These are phyloP conservation scores for Blennius ocellaris DNA, from an alignment of 2,113 vertebrate species.

Conservation along the genomic window DNA sequence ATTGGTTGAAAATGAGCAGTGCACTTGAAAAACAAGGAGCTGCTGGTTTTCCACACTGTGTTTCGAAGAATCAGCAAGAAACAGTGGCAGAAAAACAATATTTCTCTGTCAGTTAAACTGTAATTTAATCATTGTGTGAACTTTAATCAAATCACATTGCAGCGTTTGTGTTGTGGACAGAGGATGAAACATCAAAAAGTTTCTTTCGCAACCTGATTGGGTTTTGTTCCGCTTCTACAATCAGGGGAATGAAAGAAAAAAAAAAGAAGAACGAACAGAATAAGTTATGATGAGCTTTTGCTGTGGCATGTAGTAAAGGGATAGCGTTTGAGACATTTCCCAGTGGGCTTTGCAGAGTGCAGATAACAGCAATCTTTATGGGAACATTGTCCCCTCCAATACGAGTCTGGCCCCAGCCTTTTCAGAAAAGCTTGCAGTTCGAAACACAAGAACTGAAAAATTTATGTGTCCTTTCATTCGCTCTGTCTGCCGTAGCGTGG, in stretches of 20 bases:
- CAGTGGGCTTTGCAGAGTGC: constrained; percentile 43
- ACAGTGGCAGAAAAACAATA: constrained; percentile 20
- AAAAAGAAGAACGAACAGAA: constrained; percentile 16
- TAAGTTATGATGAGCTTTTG: constrained; percentile 46
- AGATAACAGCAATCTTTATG: constrained; percentile 55
- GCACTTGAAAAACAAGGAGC: constrained; percentile 20
- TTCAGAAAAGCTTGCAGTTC: constrained; percentile 46
- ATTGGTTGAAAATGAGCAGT: constrained; percentile 5
- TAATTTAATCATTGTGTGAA: background rate
- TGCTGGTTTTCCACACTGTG: constrained; percentile 12
- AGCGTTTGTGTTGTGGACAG: constrained; percentile 32
- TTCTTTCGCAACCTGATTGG: constrained; percentile 31
- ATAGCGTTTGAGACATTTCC: constrained; percentile 49
- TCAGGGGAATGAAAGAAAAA: background rate
- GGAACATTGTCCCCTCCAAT: constrained; percentile 21
- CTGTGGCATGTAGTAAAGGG: constrained; percentile 25
- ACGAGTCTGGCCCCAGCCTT: constrained; percentile 21
- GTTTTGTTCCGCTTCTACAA: constrained; percentile 30
- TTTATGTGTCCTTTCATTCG: constrained; percentile 62
- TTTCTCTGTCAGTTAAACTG: constrained; percentile 18
- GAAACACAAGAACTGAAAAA: constrained; percentile 53
- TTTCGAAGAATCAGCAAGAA: constrained; percentile 15
- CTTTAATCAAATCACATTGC: constrained; percentile 39
- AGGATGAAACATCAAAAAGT: constrained; percentile 50
- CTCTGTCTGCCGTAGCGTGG: constrained; percentile 54